Base-by-base conservation (phyloP, 2,113 vertebrate genomes). In the Ochotona princeps region DNA sequence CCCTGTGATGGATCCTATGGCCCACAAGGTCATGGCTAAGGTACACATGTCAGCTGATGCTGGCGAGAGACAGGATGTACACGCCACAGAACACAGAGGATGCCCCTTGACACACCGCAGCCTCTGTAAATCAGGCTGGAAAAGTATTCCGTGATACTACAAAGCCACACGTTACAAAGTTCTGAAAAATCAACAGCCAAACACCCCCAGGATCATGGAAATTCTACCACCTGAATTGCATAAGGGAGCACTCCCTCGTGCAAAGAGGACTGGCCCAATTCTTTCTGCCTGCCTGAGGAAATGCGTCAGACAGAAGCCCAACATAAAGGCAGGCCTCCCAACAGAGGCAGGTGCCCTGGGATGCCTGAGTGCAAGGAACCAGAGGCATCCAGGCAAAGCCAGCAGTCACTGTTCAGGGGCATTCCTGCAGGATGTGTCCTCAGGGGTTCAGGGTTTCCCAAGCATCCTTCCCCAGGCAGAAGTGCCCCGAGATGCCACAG, bases 341-440 rank as follows among this genome's bases (percentile, higher is more conserved):
- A 23, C 25, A 15, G 72, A 30, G 7, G 49, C 21, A 65, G 67
- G 35, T 10, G 12, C 5, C 69, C 69, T 30, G 35, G 13, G 23
- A 51, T 66, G 63, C 51, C 10, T 8, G 3, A 7, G 20, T 1
- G 0, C 17, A 30, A 49, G 75, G 32, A 85, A 75, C 32, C 4
- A 2, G 35, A 32, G 18, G 49, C 15, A 25, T 2, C 18, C 57
- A 28, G n/a, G 82, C 57, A 66, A 72, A 25, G 26, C 2, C 1
- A 0, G 23, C 3, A 35, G n/a, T 20, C 9, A 3, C 2, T 47
- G 6, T 32, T 76, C 9, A 25, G 17, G 70, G 47, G 5, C 3
- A 21, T 38, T 83, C 87, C 47, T 15, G 2, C 0, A 35, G 12
- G 17, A 28, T 8, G 32, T 1, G 70, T 30, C 32, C 73, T 81